These are phyloP conservation scores for Aythya baeri DNA, from an alignment of 2,113 vertebrate genomes.

Conservation along the genomic window DNA sequence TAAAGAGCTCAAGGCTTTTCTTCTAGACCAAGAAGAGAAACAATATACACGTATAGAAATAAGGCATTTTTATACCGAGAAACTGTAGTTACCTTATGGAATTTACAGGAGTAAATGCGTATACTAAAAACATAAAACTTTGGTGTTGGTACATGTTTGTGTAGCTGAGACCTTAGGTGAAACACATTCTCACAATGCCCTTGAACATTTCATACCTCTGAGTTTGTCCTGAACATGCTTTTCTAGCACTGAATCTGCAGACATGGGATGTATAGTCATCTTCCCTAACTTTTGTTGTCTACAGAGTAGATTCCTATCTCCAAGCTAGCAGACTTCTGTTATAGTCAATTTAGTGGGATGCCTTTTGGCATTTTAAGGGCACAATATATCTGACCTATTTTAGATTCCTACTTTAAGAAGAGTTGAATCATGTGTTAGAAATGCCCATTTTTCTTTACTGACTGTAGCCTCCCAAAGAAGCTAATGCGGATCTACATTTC, in stretches of 20 bases:
- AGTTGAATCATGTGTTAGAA: neutral
- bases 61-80: neutral
- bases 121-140: neutral
- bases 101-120: neutral
- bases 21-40: neutral
- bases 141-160: neutral
- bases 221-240: neutral
- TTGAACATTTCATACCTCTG: neutral
- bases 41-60: neutral
- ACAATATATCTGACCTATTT: neutral
- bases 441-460: neutral
- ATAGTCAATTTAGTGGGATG: neutral
- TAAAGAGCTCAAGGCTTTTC: neutral
- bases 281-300: neutral
- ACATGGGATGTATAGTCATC: neutral
- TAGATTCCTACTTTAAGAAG: neutral
- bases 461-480: neutral
- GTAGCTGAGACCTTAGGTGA: neutral
- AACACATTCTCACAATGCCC: neutral
- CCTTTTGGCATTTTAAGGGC: neutral
- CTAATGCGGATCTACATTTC: neutral
- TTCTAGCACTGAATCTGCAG: neutral
- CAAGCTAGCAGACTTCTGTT: neutral
- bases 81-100: neutral
- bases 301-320: neutral